phyloP scores from a whole-genome alignment of 1,140 invertebrate species.

The Chironomus tepperi region DNA sequence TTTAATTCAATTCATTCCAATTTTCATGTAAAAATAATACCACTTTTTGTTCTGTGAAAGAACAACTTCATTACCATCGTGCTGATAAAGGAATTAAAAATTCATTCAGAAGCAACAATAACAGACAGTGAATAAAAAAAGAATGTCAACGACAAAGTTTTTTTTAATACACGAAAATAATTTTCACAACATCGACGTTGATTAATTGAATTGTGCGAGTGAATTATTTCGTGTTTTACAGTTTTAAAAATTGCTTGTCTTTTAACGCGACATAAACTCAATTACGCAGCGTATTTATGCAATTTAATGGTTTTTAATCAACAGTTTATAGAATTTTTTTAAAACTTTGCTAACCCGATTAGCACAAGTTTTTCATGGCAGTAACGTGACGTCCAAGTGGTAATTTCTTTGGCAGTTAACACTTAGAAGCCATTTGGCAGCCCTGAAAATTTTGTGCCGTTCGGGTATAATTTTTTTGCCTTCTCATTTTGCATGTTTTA shows the following conservation, averaged over 20 bases:
- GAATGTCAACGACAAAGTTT: neutral
- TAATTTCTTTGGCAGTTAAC: too few relatives aligned
- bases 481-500: too few relatives aligned
- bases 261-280: neutral
- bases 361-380: too few relatives aligned
- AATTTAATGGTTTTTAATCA: neutral
- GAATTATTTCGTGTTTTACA: neutral
- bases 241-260: neutral
- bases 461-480: too few relatives aligned
- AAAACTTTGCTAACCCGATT: too few relatives aligned
- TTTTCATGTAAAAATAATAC: neutral
- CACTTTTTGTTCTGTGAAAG: neutral
- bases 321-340: neutral
- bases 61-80: neutral
- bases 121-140: neutral
- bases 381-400: too few relatives aligned
- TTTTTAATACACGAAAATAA: neutral
- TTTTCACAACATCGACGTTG: neutral
- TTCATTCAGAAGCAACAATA: neutral
- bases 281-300: neutral
- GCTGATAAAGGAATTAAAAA: neutral
- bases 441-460: too few relatives aligned
- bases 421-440: too few relatives aligned
- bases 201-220: conserved; percentile 14
- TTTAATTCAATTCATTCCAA: neutral